Percentiles rank a stretch among this genome's conserved stretches.
Conservation (phyloP, 2,888 invertebrate species). For the Brenthis hecate region DNA sequence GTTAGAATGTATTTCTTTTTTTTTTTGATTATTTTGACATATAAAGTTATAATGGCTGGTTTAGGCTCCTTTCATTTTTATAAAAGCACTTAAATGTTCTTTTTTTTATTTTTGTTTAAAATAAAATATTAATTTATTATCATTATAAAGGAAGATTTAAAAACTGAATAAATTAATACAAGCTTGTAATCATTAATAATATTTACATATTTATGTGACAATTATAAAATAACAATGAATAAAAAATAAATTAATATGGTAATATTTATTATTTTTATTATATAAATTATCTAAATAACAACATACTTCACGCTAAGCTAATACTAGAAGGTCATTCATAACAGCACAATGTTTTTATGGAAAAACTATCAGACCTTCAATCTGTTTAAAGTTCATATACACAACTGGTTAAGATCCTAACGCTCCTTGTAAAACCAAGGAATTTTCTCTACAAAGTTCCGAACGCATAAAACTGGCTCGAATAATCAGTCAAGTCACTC, state of each 20-base stretch:
- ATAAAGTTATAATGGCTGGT: too few relatives aligned
- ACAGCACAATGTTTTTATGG: conserved; percentile 64
- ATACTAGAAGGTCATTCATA: conserved; percentile 76
- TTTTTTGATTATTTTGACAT: too few relatives aligned
- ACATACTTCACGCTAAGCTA: conserved; percentile 64
- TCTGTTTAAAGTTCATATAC: conserved; percentile 46
- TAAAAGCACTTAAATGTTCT: too few relatives aligned
- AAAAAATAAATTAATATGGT: conserved; percentile 51
- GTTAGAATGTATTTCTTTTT: too few relatives aligned
- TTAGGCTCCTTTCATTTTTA: too few relatives aligned
- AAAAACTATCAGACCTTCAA: conserved; percentile 67
- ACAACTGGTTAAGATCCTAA: conserved; percentile 54
- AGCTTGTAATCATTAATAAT: conserved; percentile 18
- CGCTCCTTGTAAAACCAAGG: conserved; percentile 81
- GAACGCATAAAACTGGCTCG: conserved; percentile 65
- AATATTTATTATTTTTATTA: conserved; percentile 60
- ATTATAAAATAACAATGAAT: conserved; percentile 39
- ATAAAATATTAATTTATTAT: not conserved
- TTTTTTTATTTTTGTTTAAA: not conserved
- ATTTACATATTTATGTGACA: conserved; percentile 13
- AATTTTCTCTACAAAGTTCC: conserved; percentile 74
- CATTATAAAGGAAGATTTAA: not conserved
- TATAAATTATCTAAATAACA: conserved; percentile 66
- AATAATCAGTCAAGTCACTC: conserved; percentile 80
- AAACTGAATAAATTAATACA: conserved; percentile 14